Evolutionary conservation across 2,797 vertebrate species (phyloP), one percentile per base, ranked within the genome.

Genomic region (Enteromius trimaculatus): DNA sequence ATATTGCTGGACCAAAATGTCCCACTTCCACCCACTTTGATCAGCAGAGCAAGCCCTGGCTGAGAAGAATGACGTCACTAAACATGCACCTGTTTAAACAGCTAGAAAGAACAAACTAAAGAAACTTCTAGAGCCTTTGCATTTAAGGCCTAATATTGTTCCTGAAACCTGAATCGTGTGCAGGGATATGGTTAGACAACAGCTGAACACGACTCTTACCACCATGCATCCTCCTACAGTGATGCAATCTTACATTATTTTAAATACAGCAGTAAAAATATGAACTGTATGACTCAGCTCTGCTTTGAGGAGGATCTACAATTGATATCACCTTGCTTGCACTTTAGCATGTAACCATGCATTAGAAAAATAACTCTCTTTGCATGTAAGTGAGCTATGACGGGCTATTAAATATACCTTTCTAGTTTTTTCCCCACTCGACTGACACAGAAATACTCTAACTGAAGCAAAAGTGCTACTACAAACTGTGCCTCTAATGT

Each of bases 1-100:
- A 84, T 66, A 51, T 55, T 71, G 47, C 70, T 71, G 39, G 9
- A 53, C 47, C 17, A 47, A 80, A 72, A 77, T 21, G n/a, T 58
- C 13, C 58, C 39, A 3, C 60, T 51, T 64, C 39, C 60, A 16
- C 77, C 5, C 11, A 16, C 77, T 65, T 65, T 26, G 21, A 51
- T 65, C 53, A 34, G 6, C 68, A 53, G 14, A 51, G 6, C 37
- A 49, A 47, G 69, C 1, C 13, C 29, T 23, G 29, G 16, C 14
- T 19, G 2, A 51, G 21, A 81, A 47, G 3, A 34, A 55, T 66
- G 62, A 55, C 31, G 55, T 76, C 34, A 66, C 70, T 64, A 26
- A 42, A 74, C 19, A 37, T 14, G 49, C 26, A 58, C 66, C 13
- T n/a, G n/a, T 23, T 11, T 44, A 64, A 64, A 49, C 42, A 53